These are phyloP conservation scores for Miichthys miiuy DNA, from an alignment of 2,797 vertebrate genomes.

Conservation along the genomic window DNA sequence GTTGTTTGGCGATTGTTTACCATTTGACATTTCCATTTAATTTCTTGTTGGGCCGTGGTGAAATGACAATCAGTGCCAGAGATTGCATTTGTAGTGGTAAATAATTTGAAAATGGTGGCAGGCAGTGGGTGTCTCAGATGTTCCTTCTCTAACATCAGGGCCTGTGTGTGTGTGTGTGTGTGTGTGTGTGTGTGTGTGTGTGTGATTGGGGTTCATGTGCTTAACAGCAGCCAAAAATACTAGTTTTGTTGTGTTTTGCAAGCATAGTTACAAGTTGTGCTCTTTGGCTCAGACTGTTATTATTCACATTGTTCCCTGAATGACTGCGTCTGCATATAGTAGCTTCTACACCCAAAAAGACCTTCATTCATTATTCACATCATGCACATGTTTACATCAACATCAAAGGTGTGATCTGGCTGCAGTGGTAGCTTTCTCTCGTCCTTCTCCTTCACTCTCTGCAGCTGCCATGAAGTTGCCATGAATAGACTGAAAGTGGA, in stretches of 20 bases:
- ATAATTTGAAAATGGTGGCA: constrained; percentile 58
- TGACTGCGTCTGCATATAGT: not conserved
- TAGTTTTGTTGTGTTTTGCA: constrained; percentile 26
- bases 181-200: not conserved
- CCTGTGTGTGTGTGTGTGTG: not conserved
- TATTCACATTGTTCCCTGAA: constrained; percentile 33
- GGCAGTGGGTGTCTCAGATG: constrained; percentile 35
- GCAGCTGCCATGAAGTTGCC: constrained; percentile 19
- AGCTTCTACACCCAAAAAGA: constrained; percentile 27
- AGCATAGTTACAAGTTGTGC: not conserved
- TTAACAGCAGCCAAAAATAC: constrained; percentile 36
- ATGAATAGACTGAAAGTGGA: constrained; percentile 40
- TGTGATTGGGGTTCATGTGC: not conserved
- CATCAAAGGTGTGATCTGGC: constrained; percentile 43
- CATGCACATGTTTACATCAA: constrained; percentile 42
- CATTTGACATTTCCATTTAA: constrained; percentile 81
- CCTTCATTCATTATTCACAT: constrained; percentile 32
- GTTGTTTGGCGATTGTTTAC: constrained; percentile 63
- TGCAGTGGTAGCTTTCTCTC: not conserved
- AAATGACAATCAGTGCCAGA: constrained; percentile 71
- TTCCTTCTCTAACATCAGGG: constrained; percentile 29
- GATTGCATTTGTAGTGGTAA: constrained; percentile 69
- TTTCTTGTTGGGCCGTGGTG: constrained; percentile 64
- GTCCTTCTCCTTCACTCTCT: not conserved
- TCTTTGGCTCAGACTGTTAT: constrained; percentile 7